Base-by-base conservation (phyloP, 2,797 vertebrate genomes). In the Malurus leucopterus region DNA sequence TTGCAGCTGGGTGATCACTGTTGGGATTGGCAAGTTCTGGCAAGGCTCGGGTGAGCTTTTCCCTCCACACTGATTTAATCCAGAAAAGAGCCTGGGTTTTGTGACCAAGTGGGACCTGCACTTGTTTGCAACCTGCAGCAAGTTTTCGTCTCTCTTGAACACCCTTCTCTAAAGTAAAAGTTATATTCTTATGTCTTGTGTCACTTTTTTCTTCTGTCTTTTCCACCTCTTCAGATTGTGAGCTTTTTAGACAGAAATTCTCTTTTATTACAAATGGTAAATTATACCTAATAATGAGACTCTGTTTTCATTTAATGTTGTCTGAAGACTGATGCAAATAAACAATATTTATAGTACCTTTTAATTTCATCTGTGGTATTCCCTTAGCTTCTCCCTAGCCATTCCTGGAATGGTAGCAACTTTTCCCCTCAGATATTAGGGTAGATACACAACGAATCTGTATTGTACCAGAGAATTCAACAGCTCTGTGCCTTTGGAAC, bases 301-400 rank as follows among this genome's bases (percentile, higher is more conserved):
- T 55, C 21, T 51, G 67, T 58, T 81, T 85, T 58, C 49, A 50
- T 24, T 36, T 73, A 51, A 78, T 54, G 54, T 20, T 82, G 13
- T 65, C 62, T 78, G 59, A 80, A 41, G 41, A 78, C 15, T 75
- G 30, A 65, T 72, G 8, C 21, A 89, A 94, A 92, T 88, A 91
- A 91, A 93, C 27, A 76, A 54, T 64, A 85, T 90, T 94, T 81
- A 77, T 69, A 87, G 11, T 81, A 80, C 2, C 20, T 84, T 91
- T 58, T 58, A 4, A 8, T 73, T 80, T 82, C 7, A 8, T 70
- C 10, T 54, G n/a, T 90, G 30, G 3, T 54, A 50, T 79, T 88
- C 16, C 19, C 26, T 68, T n/a, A n/a, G 7, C 32, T 71, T 82
- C 26, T 76, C 19, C 47, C 36, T 20, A 50, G 17, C 11, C 18